phyloP scores from a whole-genome alignment of 2,797 vertebrate genomes.

The Nasua narica region DNA sequence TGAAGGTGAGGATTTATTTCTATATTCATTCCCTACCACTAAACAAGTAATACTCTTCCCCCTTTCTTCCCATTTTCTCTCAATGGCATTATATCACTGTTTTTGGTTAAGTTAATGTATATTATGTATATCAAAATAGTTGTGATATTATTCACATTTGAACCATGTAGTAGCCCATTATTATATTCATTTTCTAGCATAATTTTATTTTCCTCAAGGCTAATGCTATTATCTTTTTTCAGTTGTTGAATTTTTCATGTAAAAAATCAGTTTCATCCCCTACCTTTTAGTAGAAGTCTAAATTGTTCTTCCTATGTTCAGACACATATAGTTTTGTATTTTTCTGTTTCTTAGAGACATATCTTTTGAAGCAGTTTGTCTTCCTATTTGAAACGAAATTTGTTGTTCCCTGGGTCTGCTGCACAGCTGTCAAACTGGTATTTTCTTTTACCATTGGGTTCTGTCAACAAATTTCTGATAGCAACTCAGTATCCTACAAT shows the following conservation, averaged over 20 bases:
- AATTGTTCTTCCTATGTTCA: neutral
- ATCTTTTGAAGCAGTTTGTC: neutral
- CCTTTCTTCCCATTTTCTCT: neutral
- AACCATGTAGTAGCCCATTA: neutral
- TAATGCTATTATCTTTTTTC: neutral
- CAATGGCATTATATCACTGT: neutral
- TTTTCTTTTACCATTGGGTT: neutral
- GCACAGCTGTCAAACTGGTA: neutral
- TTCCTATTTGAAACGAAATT: neutral
- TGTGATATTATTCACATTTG: neutral
- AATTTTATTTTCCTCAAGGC: neutral
- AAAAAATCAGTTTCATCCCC: neutral
- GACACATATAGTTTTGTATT: neutral
- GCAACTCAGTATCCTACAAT: neutral
- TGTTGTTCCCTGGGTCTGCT: neutral
- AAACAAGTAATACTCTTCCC: neutral
- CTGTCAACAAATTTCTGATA: neutral
- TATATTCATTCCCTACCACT: neutral
- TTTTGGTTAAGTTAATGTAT: neutral
- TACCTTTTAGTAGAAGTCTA: neutral
- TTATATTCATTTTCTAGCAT: neutral
- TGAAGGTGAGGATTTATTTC: neutral
- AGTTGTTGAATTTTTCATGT: neutral
- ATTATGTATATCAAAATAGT: neutral
- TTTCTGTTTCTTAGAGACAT: neutral